Evolutionary conservation across 2,888 invertebrate genomes (phyloP).

Genomic region (Agonopterix heracliana): DNA sequence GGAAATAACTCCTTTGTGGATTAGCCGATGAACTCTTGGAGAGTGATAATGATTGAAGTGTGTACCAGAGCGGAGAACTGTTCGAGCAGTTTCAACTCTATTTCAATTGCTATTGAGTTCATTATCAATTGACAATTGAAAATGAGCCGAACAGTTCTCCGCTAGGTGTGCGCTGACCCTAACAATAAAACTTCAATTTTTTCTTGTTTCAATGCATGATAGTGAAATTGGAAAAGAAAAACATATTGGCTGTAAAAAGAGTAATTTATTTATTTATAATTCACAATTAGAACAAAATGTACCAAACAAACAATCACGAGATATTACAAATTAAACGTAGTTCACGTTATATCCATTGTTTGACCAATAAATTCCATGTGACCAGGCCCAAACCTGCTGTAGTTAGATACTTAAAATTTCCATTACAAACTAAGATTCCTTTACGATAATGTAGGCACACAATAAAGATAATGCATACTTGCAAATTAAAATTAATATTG

Average conservation of each 20-base stretch:
- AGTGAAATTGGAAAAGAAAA: not conserved
- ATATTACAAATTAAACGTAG: constrained; percentile 47
- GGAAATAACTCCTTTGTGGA: too few relatives aligned
- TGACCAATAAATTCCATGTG: constrained; percentile 39
- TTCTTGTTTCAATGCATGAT: too few relatives aligned
- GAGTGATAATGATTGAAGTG: too few relatives aligned
- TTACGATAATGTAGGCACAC: constrained; percentile 38
- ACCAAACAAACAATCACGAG: constrained; percentile 55
- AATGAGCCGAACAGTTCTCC: too few relatives aligned
- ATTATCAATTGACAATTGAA: too few relatives aligned
- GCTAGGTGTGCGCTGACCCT: too few relatives aligned
- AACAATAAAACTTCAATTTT: too few relatives aligned
- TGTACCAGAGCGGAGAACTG: too few relatives aligned
- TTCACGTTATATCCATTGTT: constrained; percentile 20
- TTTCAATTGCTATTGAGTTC: too few relatives aligned
- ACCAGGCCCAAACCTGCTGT: constrained; percentile 38
- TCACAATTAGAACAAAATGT: constrained; percentile 63
- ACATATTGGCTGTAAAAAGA: constrained; percentile 60
- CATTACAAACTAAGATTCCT: constrained; percentile 33
- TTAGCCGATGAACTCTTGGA: too few relatives aligned
- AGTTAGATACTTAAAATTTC: constrained; percentile 32
- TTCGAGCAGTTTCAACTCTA: too few relatives aligned
- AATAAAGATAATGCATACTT: constrained; percentile 34
- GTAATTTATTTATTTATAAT: constrained; percentile 75
- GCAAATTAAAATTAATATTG: constrained; percentile 28